These are phyloP conservation scores for Platichthys stellatus DNA, from an alignment of 2,113 vertebrate genomes.

Conservation along the genomic window DNA sequence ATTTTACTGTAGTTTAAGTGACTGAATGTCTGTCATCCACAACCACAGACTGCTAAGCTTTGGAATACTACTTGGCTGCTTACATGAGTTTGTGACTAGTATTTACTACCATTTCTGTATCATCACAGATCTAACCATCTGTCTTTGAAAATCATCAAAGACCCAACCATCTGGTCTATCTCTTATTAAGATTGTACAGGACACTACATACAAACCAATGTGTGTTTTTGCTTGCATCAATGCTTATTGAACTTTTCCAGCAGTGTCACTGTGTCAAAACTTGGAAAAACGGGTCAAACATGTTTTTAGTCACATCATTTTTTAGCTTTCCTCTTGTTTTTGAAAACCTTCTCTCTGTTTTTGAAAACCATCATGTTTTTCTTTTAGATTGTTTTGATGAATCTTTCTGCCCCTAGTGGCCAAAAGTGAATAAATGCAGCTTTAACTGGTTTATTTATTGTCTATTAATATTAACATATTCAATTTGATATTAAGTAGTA, in stretches of 20 bases:
- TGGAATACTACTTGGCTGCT: background rate
- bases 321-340: background rate
- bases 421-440: background rate
- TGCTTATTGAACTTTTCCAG: background rate
- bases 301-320: background rate
- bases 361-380: background rate
- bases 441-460: background rate
- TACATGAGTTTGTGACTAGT: no score
- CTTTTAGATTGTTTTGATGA: constrained; percentile 1
- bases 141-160: background rate
- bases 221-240: no score
- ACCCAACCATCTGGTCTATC: background rate
- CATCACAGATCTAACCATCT: no score
- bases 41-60: background rate
- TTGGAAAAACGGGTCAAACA: background rate
- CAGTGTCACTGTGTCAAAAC: background rate
- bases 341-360: background rate
- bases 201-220: no score
- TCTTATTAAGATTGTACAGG: no score
- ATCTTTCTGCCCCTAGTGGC: background rate
- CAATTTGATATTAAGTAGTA: background rate
- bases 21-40: background rate
- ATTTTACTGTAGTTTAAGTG: background rate
- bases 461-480: background rate
- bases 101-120: no score